Base-by-base conservation (phyloP, 2,888 invertebrate genomes). In the Chrysolina oricalcia region DNA sequence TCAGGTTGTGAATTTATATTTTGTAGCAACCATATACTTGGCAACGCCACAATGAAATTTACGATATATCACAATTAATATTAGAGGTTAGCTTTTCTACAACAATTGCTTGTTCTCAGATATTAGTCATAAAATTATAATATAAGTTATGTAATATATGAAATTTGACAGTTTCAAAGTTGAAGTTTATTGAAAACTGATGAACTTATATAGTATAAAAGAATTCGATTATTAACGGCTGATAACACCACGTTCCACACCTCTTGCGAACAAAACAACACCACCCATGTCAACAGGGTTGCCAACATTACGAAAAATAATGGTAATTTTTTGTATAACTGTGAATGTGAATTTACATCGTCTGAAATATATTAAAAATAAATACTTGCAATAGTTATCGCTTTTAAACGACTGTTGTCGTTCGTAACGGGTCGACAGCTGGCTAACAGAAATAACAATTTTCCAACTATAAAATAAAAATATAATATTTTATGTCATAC, bases 1-100 rank as follows among this genome's bases (percentile, higher is more conserved):
- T 68, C 68, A 68, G 68, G 68, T 68, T 68, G 68, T 53, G 68
- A 50, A 68, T 68, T 50, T 68, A 66, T 66, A 66, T 66, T 66
- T 46, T 66, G 66, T 48, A 66, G 43, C 66, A 66, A 66, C 66
- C 48, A 66, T 66, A 66, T 48, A 66, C 66, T 66, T 66, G 10
- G 66, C 66, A 66, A 66, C 66, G 66, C 66, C 46, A 23, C 62
- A 62, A 62, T 62, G 62, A 62, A 62, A 62, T 62, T 62, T 21
- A 62, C 23, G 62, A 62, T 35, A 27, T 62, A 62, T 50, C 50
- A 50, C 50, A 50, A n/a, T 17, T 50, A n/a, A 50, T 50, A n/a
- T n/a, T n/a, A n/a, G n/a, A n/a, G n/a, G n/a, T 27, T 50, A 50
- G 50, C 50, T 50, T 50, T 50, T 50, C 50, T 50, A 50, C 50